These are phyloP conservation scores for Silurus meridionalis DNA, from an alignment of 2,113 vertebrate species.

Conservation along the genomic window DNA sequence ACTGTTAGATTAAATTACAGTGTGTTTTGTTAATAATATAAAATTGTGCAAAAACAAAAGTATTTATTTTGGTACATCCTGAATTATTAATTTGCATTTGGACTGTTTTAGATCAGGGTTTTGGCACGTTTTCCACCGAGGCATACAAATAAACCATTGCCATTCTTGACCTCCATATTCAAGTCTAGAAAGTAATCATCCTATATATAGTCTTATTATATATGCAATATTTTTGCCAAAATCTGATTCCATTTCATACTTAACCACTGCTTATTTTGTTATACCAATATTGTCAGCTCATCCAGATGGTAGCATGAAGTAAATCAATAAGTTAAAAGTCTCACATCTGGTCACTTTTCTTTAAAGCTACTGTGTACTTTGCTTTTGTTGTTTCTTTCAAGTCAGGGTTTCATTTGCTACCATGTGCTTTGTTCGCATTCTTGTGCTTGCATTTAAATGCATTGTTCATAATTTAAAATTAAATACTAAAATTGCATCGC, in stretches of 20 bases:
- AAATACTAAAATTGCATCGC: background rate
- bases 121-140: background rate
- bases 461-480: background rate
- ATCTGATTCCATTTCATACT: background rate
- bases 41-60: too few species aligned
- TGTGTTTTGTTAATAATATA: too few species aligned
- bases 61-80: too few species aligned
- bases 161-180: background rate
- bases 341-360: background rate
- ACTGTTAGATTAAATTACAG: too few species aligned
- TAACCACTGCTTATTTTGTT: background rate
- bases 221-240: background rate
- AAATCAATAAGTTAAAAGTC: background rate
- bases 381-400: background rate
- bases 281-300: background rate
- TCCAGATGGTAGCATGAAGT: background rate
- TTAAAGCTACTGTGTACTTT: background rate
- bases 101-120: background rate
- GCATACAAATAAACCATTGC: background rate
- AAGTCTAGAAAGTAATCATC: background rate
- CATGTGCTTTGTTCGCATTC: background rate
- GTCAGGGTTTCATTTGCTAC: background rate
- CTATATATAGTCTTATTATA: background rate
- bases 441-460: background rate
- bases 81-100: background rate